Evolutionary conservation across 2,888 invertebrate species (phyloP), one percentile per base, ranked within the genome.

Genomic region (Synergus itoensis): DNA sequence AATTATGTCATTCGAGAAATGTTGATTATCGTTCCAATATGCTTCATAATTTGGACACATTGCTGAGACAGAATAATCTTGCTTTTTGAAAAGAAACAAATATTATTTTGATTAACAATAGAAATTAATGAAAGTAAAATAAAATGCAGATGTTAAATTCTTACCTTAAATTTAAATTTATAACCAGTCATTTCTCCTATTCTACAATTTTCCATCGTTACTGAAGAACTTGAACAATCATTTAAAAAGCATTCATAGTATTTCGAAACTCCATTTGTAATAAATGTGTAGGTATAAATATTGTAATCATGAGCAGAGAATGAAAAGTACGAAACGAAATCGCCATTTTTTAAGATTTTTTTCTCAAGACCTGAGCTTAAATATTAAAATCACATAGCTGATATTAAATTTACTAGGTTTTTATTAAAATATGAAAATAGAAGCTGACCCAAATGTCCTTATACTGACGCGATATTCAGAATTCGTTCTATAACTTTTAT

Each of bases 1-100:
- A 16, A 63, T 75, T 62, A 28, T 75, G 18, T 40, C 41, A 40
- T 79, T 18, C n/a, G 5, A 43, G 28, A 18, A 48, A 53, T 60
- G 48, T 67, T 14, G 28, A 57, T 64, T 12, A 45, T 73, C 16
- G 36, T 43, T 16, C 18, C 48, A 79, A 43, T 53, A 65, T 43
- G 76, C 53, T 28, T 79, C 65, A 36, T 79, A 16, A 57, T 57
- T 76, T 63, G 64, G 43, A 21, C 60, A 67, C 77, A 60, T 57
- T 43, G 53, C n/a, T 63, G 48, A 48, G 18, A 16, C 16, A 67
- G 60, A 57, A 76, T 62, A 36, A 41, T 60, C 48, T 5, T 36
- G 5, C 36, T 36, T 36, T 53, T 53, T 53, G 11, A 11, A 43
- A 43, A 43, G 11, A 43, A 43, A 43, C 11, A 43, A 36, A 36